A percentile compares a stretch with the other conserved stretches of the same genome.
phyloP scores from a whole-genome alignment of 2,888 invertebrate species.

The Bombylius discolor region DNA sequence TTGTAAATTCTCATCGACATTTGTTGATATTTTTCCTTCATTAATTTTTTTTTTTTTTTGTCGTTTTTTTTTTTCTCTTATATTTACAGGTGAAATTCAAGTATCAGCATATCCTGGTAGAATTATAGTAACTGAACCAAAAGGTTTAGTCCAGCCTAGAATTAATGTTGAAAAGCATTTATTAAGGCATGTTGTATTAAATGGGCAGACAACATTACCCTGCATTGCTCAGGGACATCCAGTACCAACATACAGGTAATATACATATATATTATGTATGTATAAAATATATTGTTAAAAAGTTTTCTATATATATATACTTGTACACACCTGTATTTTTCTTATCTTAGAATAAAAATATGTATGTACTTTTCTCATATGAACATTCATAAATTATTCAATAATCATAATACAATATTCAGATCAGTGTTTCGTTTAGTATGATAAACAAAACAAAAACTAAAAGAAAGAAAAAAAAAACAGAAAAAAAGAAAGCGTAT shows the following conservation, averaged over 20 bases:
- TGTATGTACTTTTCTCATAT: too few species aligned
- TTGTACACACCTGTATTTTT: too few species aligned
- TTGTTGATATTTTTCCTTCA: not conserved
- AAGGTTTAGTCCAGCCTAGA: constrained; percentile 60
- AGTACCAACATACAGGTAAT: constrained; percentile 62
- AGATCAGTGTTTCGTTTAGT: too few species aligned
- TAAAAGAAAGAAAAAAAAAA: too few species aligned
- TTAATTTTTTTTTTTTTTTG: not conserved
- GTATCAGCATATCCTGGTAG: constrained; percentile 56
- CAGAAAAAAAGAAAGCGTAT: too few species aligned
- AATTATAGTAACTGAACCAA: constrained; percentile 53
- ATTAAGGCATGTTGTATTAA: constrained; percentile 51
- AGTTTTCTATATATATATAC: too few species aligned
- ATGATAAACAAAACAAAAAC: too few species aligned
- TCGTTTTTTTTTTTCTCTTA: not conserved
- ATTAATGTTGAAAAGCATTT: constrained; percentile 59
- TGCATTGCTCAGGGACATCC: constrained; percentile 74
- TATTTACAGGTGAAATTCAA: constrained; percentile 41
- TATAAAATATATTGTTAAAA: not conserved
- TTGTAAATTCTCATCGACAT: too few species aligned
- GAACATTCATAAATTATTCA: too few species aligned
- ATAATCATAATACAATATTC: too few species aligned
- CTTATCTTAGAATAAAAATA: too few species aligned
- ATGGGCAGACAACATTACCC: constrained; percentile 60
- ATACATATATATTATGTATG: not conserved